Conservation (phyloP, 2,113 vertebrate genomes). For the Eclectus roratus region DNA sequence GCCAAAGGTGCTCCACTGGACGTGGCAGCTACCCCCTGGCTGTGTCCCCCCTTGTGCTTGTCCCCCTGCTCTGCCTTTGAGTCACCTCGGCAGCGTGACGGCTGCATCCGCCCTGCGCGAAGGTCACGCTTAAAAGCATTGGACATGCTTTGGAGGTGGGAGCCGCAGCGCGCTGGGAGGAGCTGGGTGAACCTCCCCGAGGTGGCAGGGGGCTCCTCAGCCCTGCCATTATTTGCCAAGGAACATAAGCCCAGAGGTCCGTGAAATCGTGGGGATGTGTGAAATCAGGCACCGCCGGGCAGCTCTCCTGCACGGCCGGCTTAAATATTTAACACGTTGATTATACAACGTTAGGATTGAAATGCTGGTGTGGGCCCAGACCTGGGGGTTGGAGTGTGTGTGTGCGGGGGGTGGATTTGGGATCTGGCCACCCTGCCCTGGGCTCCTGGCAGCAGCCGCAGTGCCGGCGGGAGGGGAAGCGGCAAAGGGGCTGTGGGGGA, state of each 20-base stretch:
- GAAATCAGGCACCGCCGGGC: conserved; percentile 43
- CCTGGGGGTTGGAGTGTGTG: not conserved
- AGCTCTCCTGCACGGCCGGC: conserved; percentile 11
- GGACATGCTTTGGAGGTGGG: conserved; percentile 10
- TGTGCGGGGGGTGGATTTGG: not conserved
- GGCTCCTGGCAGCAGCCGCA: not conserved
- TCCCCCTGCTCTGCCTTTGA: conserved; percentile 7
- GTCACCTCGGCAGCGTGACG: conserved; percentile 10
- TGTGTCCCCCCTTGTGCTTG: not conserved
- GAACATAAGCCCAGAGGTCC: conserved; percentile 51
- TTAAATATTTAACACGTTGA: conserved; percentile 40
- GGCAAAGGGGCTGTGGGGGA: not conserved
- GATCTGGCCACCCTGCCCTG: not conserved
- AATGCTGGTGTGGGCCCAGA: not conserved
- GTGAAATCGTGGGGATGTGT: conserved; percentile 46
- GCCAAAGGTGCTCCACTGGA: not conserved
- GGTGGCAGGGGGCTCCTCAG: not conserved
- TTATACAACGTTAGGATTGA: not conserved
- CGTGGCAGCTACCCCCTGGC: not conserved
- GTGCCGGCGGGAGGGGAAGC: not conserved
- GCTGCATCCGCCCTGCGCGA: not conserved
- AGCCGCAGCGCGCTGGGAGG: not conserved
- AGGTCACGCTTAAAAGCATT: conserved; percentile 51
- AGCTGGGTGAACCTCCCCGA: not conserved
- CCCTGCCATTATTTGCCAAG: conserved; percentile 36